A percentile compares a stretch with the other conserved stretches of the same genome.
These are phyloP conservation scores for Meloidogyne floridensis DNA, from an alignment of 1,140 invertebrate species.

Conservation along the genomic window DNA sequence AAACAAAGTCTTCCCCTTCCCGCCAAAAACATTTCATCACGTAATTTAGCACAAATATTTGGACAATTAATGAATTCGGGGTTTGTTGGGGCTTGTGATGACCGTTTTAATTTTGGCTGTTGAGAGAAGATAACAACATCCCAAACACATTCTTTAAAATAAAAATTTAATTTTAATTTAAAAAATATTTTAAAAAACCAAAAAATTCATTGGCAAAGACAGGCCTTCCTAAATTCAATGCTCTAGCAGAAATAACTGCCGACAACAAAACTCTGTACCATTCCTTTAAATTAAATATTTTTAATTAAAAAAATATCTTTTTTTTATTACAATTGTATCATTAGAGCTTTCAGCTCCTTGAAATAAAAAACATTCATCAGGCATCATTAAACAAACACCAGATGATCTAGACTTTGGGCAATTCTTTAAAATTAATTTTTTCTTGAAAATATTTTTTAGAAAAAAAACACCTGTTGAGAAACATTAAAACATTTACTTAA, in stretches of 20 bases:
- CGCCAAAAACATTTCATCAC: slow-evolving; percentile 2
- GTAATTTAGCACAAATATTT: slow-evolving; percentile 40
- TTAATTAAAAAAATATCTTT: neutral
- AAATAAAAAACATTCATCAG: slow-evolving; percentile 36
- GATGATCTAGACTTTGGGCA: slow-evolving; percentile 13
- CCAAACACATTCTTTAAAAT: slow-evolving; percentile 33
- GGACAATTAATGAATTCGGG: slow-evolving; percentile 20
- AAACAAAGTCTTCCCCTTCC: slow-evolving; percentile 37
- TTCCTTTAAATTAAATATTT: neutral
- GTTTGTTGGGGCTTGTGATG: slow-evolving; percentile 23
- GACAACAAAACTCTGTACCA: slow-evolving; percentile 32
- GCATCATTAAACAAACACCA: slow-evolving; percentile 37
- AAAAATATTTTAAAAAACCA: slow-evolving; percentile 20
- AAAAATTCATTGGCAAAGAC: slow-evolving; percentile 45
- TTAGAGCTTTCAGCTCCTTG: slow-evolving; percentile 22
- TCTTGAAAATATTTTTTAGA: neutral
- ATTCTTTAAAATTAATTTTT: slow-evolving; percentile 2
- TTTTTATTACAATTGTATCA: slow-evolving; percentile 24
- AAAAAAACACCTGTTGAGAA: slow-evolving; percentile 40
- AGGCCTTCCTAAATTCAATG: slow-evolving; percentile 38
- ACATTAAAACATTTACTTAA: slow-evolving; percentile 44
- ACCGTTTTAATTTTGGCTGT: slow-evolving; percentile 39
- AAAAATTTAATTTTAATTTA: neutral
- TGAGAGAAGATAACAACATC: slow-evolving; percentile 30
- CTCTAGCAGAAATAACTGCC: slow-evolving; percentile 35